Evolutionary conservation across 2,888 invertebrate species (phyloP).

Genomic region (Chalcosyrphus nemorum): DNA sequence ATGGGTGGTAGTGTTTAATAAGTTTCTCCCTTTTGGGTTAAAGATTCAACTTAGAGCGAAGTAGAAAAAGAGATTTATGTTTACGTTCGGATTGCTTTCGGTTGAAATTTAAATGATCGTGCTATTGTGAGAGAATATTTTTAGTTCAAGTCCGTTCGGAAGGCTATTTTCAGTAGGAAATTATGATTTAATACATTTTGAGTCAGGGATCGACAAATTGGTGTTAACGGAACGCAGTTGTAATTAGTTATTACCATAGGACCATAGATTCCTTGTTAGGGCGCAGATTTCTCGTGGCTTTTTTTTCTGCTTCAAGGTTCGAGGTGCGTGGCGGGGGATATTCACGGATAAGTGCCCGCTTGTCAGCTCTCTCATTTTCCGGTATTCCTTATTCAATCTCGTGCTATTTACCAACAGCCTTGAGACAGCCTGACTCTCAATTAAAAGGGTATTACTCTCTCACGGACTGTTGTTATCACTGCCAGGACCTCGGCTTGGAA

Average conservation of each 20-base stretch:
- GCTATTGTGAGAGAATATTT: slow-evolving; percentile 36
- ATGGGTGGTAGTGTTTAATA: slow-evolving; percentile 50
- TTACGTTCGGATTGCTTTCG: slow-evolving; percentile 60
- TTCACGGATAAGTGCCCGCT: too few species aligned
- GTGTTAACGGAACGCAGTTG: background rate
- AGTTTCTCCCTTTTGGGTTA: slow-evolving; percentile 48
- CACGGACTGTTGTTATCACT: too few species aligned
- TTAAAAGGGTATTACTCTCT: too few species aligned
- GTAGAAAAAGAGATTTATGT: slow-evolving; percentile 33
- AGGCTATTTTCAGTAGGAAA: slow-evolving; percentile 18
- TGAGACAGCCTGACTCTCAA: too few species aligned
- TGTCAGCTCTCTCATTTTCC: too few species aligned
- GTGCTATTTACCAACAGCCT: too few species aligned
- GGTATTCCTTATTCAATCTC: too few species aligned
- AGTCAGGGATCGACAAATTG: slow-evolving; percentile 7
- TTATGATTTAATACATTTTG: background rate
- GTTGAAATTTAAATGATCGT: slow-evolving; percentile 65
- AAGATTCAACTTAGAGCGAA: slow-evolving; percentile 15
- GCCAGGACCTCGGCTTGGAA: too few species aligned
- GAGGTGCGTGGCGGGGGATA: too few species aligned
- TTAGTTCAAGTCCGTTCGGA: slow-evolving; percentile 11
- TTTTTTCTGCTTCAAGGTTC: too few species aligned
- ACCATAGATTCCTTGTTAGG: too few species aligned
- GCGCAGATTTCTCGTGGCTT: too few species aligned
- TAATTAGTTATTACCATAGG: background rate